Evolutionary conservation across 2,888 invertebrate genomes (phyloP).

Genomic region (Troides oblongomaculatus): DNA sequence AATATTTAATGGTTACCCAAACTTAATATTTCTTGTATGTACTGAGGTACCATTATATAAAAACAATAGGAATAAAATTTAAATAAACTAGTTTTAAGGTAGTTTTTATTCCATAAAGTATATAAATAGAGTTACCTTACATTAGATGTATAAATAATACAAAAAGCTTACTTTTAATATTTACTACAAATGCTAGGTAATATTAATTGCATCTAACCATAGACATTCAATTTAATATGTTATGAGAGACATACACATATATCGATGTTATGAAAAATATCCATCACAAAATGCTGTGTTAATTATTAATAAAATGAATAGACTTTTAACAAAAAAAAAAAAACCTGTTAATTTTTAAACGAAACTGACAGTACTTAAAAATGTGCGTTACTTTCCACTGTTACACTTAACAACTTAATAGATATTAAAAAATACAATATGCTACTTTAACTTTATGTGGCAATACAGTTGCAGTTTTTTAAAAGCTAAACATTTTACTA

Average conservation of each 20-base stretch:
- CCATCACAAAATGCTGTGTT: neutral
- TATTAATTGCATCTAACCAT: conserved; percentile 11
- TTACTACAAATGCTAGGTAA: conserved; percentile 26
- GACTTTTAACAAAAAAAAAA: neutral
- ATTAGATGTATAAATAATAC: conserved; percentile 64
- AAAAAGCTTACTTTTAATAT: conserved; percentile 45
- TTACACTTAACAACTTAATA: conserved; percentile 7
- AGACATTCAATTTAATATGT: conserved; percentile 7
- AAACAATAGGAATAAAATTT: neutral
- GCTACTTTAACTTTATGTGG: neutral
- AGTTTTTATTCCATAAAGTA: conserved; percentile 68
- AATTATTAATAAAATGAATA: neutral
- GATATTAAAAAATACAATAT: neutral
- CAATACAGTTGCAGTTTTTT: neutral
- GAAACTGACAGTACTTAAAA: conserved; percentile 6
- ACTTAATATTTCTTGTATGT: no score
- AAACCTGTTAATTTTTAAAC: neutral
- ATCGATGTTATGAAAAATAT: conserved; percentile 7
- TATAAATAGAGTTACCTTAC: conserved; percentile 58
- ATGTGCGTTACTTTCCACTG: conserved; percentile 24
- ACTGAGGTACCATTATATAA: no score
- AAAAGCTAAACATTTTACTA: no score
- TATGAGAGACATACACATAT: conserved; percentile 3
- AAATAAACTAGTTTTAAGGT: conserved; percentile 40
- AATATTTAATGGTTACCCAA: no score